Evolutionary conservation across 35 echinoderm and acorn worm genomes (phyloP).

Genomic region (Holothuria glaberrima): DNA sequence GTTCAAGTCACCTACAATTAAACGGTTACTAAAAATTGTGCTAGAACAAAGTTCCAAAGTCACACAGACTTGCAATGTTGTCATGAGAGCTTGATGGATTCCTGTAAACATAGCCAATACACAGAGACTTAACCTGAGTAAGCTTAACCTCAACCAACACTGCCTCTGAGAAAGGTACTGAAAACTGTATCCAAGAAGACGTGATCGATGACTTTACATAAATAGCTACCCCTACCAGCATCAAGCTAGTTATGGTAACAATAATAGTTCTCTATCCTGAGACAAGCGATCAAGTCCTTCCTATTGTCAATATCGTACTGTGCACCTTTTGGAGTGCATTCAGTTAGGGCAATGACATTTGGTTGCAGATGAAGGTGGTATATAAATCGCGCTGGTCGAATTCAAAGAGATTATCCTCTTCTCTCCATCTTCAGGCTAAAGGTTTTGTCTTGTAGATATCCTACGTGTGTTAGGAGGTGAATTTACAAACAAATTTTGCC

Average conservation of each 20-base stretch:
- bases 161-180: conserved; percentile 1
- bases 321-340: conserved; percentile 28
- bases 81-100: conserved; percentile 39
- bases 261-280: conserved; percentile 4
- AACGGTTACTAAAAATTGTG: not conserved
- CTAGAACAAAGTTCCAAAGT: not conserved
- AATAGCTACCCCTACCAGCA: not conserved
- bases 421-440: too few species aligned
- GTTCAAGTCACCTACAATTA: not conserved
- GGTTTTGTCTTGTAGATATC: too few species aligned
- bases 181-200: not conserved
- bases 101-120: too few species aligned
- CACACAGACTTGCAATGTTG: not conserved
- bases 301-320: not conserved
- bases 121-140: conserved; percentile 4
- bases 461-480: too few species aligned
- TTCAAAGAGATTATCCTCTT: too few species aligned
- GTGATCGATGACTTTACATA: conserved; percentile 9
- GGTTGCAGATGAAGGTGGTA: too few species aligned
- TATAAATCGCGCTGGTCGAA: too few species aligned
- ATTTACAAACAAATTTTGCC: too few species aligned
- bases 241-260: conserved; percentile 39
- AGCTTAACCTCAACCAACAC: conserved; percentile 9
- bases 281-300: not conserved
- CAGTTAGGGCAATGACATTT: too few species aligned